Conservation (phyloP, 2,888 invertebrate genomes). For the Neuroscelio doddi region DNA sequence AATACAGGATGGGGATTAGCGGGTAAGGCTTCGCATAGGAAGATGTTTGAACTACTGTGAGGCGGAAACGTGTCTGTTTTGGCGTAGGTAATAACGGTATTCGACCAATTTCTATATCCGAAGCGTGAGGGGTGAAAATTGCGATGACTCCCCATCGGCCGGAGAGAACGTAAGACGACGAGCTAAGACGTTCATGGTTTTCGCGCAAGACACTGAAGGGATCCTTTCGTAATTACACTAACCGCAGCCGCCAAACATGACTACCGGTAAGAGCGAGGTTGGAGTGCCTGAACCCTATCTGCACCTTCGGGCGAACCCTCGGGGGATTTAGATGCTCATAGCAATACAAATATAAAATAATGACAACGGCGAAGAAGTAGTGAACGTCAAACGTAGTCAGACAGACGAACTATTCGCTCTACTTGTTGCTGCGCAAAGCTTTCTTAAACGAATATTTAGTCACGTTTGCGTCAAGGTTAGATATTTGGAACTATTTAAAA, state of each 20-base stretch:
- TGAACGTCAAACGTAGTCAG: constrained; percentile 37
- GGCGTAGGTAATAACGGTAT: constrained; percentile 57
- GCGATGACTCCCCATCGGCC: constrained; percentile 48
- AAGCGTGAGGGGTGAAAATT: constrained; percentile 37
- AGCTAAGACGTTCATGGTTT: constrained; percentile 70
- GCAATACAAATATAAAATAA: constrained; percentile 45
- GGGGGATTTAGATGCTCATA: constrained; percentile 41
- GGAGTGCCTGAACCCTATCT: constrained; percentile 58
- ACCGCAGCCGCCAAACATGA: constrained; percentile 68
- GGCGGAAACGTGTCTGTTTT: constrained; percentile 44
- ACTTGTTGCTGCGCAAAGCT: neutral
- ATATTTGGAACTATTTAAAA: too few relatives aligned
- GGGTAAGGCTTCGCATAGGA: constrained; percentile 24
- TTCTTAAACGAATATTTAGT: too few relatives aligned
- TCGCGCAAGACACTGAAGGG: constrained; percentile 60
- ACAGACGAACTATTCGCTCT: constrained; percentile 39
- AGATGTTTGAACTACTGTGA: constrained; percentile 21
- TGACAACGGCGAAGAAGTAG: constrained; percentile 33
- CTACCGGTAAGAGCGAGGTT: constrained; percentile 52
- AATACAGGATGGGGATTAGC: constrained; percentile 29
- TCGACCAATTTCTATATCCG: constrained; percentile 56
- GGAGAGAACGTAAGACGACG: constrained; percentile 51
- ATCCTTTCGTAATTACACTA: constrained; percentile 70
- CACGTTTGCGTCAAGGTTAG: too few relatives aligned
- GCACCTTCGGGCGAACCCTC: constrained; percentile 57